phyloP scores from a whole-genome alignment of 2,113 vertebrate species.

The Eulemur rufifrons region DNA sequence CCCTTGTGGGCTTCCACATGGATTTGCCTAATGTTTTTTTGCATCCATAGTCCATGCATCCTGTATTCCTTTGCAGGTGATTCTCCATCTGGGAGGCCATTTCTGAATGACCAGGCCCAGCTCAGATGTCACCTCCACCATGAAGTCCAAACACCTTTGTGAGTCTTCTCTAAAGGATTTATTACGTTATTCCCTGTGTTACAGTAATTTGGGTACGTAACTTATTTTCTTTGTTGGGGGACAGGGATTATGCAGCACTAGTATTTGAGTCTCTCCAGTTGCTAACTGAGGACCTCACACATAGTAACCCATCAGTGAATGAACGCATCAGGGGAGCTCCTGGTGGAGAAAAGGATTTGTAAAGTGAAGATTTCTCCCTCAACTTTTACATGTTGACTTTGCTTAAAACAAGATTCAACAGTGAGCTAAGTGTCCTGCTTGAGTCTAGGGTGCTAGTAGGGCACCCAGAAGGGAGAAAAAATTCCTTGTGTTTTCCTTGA shows the following conservation, averaged over 20 bases:
- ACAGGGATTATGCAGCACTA: neutral
- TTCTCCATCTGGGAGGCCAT: neutral
- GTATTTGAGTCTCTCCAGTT: neutral
- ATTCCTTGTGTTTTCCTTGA: constrained; percentile 4
- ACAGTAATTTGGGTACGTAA: neutral
- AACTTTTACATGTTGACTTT: neutral
- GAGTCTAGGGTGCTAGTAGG: neutral
- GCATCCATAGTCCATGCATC: neutral
- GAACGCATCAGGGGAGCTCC: neutral
- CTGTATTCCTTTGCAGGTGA: neutral
- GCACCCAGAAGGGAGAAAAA: neutral
- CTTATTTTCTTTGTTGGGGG: neutral
- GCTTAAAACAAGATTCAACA: neutral
- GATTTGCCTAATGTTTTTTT: neutral
- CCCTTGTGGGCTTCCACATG: neutral
- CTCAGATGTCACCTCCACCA: neutral
- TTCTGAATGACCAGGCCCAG: neutral
- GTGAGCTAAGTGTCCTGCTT: neutral
- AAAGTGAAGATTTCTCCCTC: neutral
- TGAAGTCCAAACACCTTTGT: neutral
- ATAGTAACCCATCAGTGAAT: neutral
- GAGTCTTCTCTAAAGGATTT: neutral
- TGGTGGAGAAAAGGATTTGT: neutral
- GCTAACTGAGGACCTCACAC: neutral
- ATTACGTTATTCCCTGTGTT: neutral